Conservation (phyloP, 2,888 invertebrate genomes). For the Anorthoa munda region DNA sequence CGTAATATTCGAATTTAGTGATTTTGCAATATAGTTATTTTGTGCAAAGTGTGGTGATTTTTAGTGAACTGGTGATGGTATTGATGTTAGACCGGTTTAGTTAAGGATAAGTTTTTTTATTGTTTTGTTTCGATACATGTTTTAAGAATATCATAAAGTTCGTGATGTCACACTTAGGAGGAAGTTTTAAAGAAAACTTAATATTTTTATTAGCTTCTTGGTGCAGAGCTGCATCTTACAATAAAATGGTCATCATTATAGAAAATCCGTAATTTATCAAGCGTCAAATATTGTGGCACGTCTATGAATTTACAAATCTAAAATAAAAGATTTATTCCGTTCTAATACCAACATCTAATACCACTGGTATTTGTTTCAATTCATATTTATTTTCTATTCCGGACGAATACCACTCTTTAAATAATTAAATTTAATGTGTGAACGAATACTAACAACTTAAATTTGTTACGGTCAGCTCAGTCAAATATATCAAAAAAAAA, state of each 20-base stretch:
- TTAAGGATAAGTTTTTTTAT: slow-evolving; percentile 11
- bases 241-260: neutral
- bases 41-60: slow-evolving; percentile 42
- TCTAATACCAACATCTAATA: no score
- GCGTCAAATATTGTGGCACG: no score
- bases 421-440: no score
- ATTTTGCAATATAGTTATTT: neutral
- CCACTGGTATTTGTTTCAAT: no score
- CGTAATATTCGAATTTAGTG: slow-evolving; percentile 25
- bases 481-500: no score
- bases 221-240: neutral
- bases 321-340: no score
- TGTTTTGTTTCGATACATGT: slow-evolving; percentile 6
- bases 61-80: slow-evolving; percentile 47
- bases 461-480: no score
- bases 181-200: neutral
- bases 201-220: neutral
- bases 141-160: slow-evolving; percentile 7
- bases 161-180: neutral
- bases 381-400: no score
- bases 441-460: no score
- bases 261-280: no score
- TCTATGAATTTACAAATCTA: no score
- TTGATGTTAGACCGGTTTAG: slow-evolving; percentile 61
- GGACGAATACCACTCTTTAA: no score